Evolutionary conservation across 2,113 vertebrate genomes (phyloP).

Genomic region (Sceloporus undulatus): DNA sequence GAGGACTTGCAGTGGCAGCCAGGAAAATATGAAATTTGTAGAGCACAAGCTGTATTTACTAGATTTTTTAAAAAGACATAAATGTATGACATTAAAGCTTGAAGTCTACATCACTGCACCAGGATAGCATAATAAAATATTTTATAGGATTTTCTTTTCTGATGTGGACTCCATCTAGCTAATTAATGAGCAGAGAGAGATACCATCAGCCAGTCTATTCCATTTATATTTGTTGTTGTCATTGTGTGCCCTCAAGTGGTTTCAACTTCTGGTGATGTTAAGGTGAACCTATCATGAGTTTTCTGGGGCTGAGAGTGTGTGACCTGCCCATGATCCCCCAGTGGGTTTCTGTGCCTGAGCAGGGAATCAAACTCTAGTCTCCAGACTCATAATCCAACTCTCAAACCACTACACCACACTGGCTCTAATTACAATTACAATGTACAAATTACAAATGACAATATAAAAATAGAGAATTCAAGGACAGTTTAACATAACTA

Average conservation of each 20-base stretch:
- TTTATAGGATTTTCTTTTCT: background rate
- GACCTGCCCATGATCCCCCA: no score
- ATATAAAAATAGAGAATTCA: background rate
- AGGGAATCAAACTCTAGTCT: no score
- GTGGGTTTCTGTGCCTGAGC: no score
- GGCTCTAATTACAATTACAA: no score
- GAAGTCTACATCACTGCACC: rapidly evolving
- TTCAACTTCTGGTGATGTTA: no score
- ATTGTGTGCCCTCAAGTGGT: no score
- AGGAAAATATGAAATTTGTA: background rate
- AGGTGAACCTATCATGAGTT: no score
- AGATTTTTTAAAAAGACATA: rapidly evolving
- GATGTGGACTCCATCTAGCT: background rate
- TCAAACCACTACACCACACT: no score
- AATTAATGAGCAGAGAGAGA: background rate
- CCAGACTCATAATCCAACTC: no score
- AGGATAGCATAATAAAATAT: background rate
- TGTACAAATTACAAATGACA: no score
- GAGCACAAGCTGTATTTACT: background rate
- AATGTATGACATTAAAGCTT: background rate
- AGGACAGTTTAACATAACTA: background rate
- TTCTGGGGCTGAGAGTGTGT: no score
- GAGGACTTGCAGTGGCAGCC: background rate
- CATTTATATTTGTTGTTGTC: background rate
- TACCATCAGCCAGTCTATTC: background rate